Conservation (phyloP, 2,113 vertebrate species). For the Anhinga rufa region DNA sequence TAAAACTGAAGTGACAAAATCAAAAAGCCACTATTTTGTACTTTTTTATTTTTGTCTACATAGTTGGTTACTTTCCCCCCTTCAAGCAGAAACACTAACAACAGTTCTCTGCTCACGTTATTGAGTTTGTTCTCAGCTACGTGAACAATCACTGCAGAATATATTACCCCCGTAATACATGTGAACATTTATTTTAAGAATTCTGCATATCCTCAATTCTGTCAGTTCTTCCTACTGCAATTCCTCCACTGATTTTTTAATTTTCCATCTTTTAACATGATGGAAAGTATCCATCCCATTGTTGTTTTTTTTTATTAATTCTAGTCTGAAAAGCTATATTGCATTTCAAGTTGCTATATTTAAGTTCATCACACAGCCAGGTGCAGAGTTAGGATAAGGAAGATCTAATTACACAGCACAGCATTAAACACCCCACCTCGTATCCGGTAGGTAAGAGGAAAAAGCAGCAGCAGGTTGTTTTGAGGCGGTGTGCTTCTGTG, state of each 20-base stretch:
- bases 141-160: not conserved
- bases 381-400: not conserved
- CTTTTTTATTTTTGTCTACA: not conserved
- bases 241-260: not conserved
- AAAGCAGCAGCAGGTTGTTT: not conserved
- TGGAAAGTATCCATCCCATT: no score
- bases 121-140: not conserved
- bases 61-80: not conserved
- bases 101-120: not conserved
- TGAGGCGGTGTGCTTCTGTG: not conserved
- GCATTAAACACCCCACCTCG: not conserved
- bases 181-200: slow-evolving; percentile 7
- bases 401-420: not conserved
- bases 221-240: not conserved
- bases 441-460: not conserved
- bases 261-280: not conserved
- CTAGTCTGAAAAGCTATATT: not conserved
- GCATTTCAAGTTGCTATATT: not conserved
- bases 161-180: not conserved
- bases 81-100: not conserved
- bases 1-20: not conserved
- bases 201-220: not conserved
- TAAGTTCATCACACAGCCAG: not conserved
- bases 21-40: not conserved
- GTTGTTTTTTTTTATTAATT: not conserved